phyloP scores from a whole-genome alignment of 1,140 invertebrate genomes.

The Ruditapes philippinarum region DNA sequence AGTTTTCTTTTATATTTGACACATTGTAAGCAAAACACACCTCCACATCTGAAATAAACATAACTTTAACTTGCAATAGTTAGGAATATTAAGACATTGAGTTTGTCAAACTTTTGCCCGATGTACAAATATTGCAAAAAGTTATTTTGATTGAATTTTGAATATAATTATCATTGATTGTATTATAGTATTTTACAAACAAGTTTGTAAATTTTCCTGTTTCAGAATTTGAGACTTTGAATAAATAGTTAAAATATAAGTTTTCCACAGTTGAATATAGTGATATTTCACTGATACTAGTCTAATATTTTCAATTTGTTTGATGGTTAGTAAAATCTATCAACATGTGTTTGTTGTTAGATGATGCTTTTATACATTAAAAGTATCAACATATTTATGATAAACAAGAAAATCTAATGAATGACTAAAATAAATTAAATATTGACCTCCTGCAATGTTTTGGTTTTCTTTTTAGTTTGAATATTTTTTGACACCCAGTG shows the following conservation, averaged over 20 bases:
- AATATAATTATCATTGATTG: neutral
- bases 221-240: neutral
- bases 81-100: too few species aligned
- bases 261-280: neutral
- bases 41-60: constrained; percentile 33
- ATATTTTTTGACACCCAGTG: neutral
- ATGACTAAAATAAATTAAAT: neutral
- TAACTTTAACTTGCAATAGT: too few species aligned
- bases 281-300: neutral
- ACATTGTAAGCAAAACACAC: constrained; percentile 46
- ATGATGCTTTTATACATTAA: neutral
- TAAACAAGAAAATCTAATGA: neutral
- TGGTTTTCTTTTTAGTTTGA: neutral
- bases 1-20: constrained; percentile 17
- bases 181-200: neutral
- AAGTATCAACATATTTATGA: too few species aligned
- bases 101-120: neutral
- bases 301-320: too few species aligned
- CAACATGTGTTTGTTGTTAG: neutral
- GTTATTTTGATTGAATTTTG: too few species aligned
- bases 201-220: neutral
- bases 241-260: neutral
- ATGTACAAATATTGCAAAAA: neutral
- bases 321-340: neutral
- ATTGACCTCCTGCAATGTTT: constrained; percentile 38